Percentiles rank a stretch among this genome's conserved stretches.
phyloP scores from a whole-genome alignment of 2,888 invertebrate species.

The Dryobota labecula region DNA sequence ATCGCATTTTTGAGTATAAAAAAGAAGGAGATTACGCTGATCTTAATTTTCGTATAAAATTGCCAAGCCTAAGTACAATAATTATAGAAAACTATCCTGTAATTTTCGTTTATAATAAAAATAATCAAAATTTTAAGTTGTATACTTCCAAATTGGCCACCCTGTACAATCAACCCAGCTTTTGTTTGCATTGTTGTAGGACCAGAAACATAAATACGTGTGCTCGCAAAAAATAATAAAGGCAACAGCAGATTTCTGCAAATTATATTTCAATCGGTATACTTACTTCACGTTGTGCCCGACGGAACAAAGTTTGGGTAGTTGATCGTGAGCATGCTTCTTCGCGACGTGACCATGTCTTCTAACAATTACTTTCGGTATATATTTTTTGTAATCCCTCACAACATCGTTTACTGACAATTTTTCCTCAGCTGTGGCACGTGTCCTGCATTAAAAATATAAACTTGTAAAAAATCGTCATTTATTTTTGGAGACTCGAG shows the following conservation, averaged over 20 bases:
- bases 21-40: too few relatives aligned
- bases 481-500: slow-evolving; percentile 56
- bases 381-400: slow-evolving; percentile 95
- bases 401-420: slow-evolving; percentile 92
- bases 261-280: slow-evolving; percentile 21
- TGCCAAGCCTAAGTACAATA: too few relatives aligned
- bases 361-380: slow-evolving; percentile 94
- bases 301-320: slow-evolving; percentile 83
- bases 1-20: too few relatives aligned
- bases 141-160: too few relatives aligned
- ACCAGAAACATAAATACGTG: slow-evolving; percentile 33
- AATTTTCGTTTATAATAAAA: too few relatives aligned
- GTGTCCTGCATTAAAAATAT: slow-evolving; percentile 84
- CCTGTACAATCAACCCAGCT: slow-evolving; percentile 41
- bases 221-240: slow-evolving; percentile 28
- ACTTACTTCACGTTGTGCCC: slow-evolving; percentile 92
- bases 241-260: slow-evolving; percentile 13
- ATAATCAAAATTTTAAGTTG: too few relatives aligned
- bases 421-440: slow-evolving; percentile 94
- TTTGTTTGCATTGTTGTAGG: slow-evolving; percentile 42
- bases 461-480: slow-evolving; percentile 31
- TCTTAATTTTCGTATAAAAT: too few relatives aligned
- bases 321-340: slow-evolving; percentile 93
- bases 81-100: too few relatives aligned
- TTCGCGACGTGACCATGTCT: slow-evolving; percentile 94